Conservation (phyloP, 2,113 vertebrate genomes). For the Ariopsis seemanni region DNA sequence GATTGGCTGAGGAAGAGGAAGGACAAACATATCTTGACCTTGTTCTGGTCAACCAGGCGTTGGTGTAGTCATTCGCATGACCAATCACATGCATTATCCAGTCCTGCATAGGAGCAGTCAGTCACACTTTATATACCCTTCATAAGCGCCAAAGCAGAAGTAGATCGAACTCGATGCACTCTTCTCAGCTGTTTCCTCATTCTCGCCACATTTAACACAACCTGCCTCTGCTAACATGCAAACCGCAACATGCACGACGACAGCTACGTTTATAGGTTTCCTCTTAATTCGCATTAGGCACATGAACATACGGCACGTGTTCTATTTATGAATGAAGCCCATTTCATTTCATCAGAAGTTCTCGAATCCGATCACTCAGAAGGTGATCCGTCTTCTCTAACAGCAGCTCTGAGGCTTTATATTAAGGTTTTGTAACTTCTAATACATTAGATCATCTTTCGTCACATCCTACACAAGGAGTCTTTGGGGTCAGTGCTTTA, state of each 20-base stretch:
- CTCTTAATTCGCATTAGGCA: neutral
- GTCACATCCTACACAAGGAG: neutral
- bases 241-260: neutral
- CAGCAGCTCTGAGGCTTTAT: neutral
- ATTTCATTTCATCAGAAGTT: neutral
- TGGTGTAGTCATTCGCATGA: no score
- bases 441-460: neutral
- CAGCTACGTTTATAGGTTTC: neutral
- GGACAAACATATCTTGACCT: no score
- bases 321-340: no score
- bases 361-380: neutral
- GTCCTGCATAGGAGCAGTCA: neutral
- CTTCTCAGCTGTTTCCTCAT: neutral
- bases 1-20: no score
- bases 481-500: neutral
- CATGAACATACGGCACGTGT: accelerated
- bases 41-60: no score
- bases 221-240: neutral
- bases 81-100: neutral
- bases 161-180: neutral
- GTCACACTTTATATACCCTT: neutral
- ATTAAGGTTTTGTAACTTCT: neutral
- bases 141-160: neutral
- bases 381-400: neutral
- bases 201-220: neutral